Evolutionary conservation across 2,888 invertebrate species (phyloP).

Genomic region (Cynaeus angustus): DNA sequence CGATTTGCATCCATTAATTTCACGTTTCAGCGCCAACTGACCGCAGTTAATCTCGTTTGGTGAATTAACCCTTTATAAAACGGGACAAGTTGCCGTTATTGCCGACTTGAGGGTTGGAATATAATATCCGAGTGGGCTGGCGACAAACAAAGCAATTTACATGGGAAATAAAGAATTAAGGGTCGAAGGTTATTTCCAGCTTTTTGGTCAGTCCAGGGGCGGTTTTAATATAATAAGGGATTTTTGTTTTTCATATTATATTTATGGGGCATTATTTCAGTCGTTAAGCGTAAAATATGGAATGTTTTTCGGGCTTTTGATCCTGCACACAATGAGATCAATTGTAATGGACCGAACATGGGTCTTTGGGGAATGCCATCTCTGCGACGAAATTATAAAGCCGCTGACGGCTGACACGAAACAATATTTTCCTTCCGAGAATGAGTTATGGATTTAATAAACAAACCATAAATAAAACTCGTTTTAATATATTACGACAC

Average conservation of each 20-base stretch:
- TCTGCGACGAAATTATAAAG: slow-evolving; percentile 41
- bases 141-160: slow-evolving; percentile 28
- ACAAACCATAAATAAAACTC: slow-evolving; percentile 62
- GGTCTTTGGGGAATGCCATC: no score
- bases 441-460: slow-evolving; percentile 63
- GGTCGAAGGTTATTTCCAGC: slow-evolving; percentile 20
- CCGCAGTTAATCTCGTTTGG: slow-evolving; percentile 37
- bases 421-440: slow-evolving; percentile 57
- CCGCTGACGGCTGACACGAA: slow-evolving; percentile 54
- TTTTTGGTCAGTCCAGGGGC: neutral
- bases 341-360: no score
- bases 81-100: slow-evolving; percentile 29
- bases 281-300: no score
- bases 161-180: slow-evolving; percentile 28
- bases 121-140: slow-evolving; percentile 17
- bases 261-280: no score
- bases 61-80: slow-evolving; percentile 33
- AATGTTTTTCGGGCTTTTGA: no score
- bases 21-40: slow-evolving; percentile 30
- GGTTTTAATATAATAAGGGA: no score
- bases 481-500: slow-evolving; percentile 60
- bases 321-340: no score
- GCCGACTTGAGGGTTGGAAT: slow-evolving; percentile 28
- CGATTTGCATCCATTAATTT: slow-evolving; percentile 28
- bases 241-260: no score